These are phyloP conservation scores for Eremobia ochroleuca DNA, from an alignment of 2,888 invertebrate genomes.

Conservation along the genomic window DNA sequence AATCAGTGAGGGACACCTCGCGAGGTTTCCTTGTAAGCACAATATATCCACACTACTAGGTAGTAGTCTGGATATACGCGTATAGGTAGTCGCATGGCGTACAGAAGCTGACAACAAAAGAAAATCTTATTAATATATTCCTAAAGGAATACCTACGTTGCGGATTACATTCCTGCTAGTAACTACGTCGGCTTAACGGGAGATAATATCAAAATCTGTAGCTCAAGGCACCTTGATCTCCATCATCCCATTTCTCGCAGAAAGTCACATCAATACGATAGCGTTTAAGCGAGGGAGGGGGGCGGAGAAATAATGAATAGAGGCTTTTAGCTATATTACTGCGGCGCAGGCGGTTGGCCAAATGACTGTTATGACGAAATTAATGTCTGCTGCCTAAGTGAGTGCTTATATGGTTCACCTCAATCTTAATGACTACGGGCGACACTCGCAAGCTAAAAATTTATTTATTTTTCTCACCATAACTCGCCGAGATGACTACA, in stretches of 20 bases:
- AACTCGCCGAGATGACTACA: constrained; percentile 49
- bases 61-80: background rate
- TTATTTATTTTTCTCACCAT: constrained; percentile 59
- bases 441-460: constrained; percentile 51
- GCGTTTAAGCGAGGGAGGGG: constrained; percentile 71
- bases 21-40: too few relatives aligned
- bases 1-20: too few relatives aligned
- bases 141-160: constrained; percentile 55
- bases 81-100: constrained; percentile 15
- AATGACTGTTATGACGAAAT: constrained; percentile 84
- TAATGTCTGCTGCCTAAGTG: constrained; percentile 82
- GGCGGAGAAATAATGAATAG: constrained; percentile 80
- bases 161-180: constrained; percentile 60
- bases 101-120: constrained; percentile 57
- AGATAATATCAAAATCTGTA: constrained; percentile 65
- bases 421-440: constrained; percentile 73
- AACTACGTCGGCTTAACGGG: constrained; percentile 50
- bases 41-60: background rate
- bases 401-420: constrained; percentile 81
- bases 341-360: constrained; percentile 77
- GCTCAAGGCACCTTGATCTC: constrained; percentile 65
- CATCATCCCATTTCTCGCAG: constrained; percentile 68
- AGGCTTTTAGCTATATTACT: constrained; percentile 85
- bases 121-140: constrained; percentile 64
- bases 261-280: constrained; percentile 75